Evolutionary conservation across 2,888 invertebrate species (phyloP), one percentile per base, ranked within the genome.

Genomic region (Pristionchus japonicus): DNA sequence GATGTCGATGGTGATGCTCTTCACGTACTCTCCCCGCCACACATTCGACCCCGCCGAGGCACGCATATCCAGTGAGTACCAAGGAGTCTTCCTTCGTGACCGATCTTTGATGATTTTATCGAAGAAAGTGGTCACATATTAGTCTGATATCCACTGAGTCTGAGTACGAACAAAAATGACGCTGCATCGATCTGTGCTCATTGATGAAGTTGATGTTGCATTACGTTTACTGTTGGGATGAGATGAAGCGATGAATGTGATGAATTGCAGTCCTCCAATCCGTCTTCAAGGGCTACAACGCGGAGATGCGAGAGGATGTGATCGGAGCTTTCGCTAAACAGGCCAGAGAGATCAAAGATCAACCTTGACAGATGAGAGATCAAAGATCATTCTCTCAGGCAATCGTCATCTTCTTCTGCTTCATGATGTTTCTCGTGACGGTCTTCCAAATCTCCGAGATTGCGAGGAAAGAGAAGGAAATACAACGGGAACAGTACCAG

Each of bases 391-490:
- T 40, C 27, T 67, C 34, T 77, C 43, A 77, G 77, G 77, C 77
- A 20, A 17, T 43, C 43, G 20, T 77, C n/a, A 27, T 77, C 3
- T 47, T 77, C 43, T 43, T 77, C 77, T 40, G n/a, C 27, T 77
- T 77, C 20, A n/a, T 47, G 3, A 40, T 77, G 43, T 40, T 77
- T 40, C 77, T 77, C 77, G 27, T 47, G 13, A 9, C 77, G 13
- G 43, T 77, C 77, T 77, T 77, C 77, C 40, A 43, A 23, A 47
- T 77, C 27, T 77, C 77, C 2, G 77, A 77, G 77, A 77, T 77
- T 43, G 43, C 77, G 13, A 23, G 77, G 77, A 77, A 77, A n/a
- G 77, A 77, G n/a, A 40, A 27, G 17, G 43, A 43, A 27, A n/a
- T 23, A 17, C n/a, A 27, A 34, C 47, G 17, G 3, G 43, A n/a